These are phyloP conservation scores for Ennomos fuscantarius DNA, from an alignment of 2,888 invertebrate species.

Conservation along the genomic window DNA sequence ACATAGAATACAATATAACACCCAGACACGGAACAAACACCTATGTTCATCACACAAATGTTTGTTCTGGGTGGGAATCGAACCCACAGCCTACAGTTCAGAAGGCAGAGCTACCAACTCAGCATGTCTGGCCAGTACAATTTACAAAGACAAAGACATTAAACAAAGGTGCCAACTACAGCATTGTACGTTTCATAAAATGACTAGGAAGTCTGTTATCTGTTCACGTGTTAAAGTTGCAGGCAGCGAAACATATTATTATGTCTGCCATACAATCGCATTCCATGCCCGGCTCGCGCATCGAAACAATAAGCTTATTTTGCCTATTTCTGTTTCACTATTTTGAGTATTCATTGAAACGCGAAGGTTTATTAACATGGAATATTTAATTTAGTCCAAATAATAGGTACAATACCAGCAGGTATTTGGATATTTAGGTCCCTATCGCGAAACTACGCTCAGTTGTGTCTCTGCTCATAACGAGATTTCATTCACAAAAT, in stretches of 20 bases:
- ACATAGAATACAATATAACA: too few species aligned
- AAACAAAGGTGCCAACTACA: not conserved
- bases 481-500: too few species aligned
- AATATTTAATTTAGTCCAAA: conserved; percentile 25
- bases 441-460: too few species aligned
- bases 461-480: too few species aligned
- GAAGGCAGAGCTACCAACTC: too few species aligned
- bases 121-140: too few species aligned
- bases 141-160: too few species aligned
- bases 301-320: conserved; percentile 26
- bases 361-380: conserved; percentile 37
- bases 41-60: too few species aligned
- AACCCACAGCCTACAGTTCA: too few species aligned
- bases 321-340: conserved; percentile 33
- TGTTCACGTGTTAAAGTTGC: conserved; percentile 45
- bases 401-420: conserved; percentile 22
- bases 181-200: conserved; percentile 1
- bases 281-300: conserved; percentile 47
- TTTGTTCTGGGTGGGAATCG: too few species aligned
- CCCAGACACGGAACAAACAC: too few species aligned
- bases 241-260: conserved; percentile 40
- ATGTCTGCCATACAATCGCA: conserved; percentile 46
- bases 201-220: conserved; percentile 38
- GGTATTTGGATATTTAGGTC: conserved; percentile 1
- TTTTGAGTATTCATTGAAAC: conserved; percentile 40